These are phyloP conservation scores for Schizopygopsis malacanthus DNA, from an alignment of 2,797 vertebrate species.

Conservation along the genomic window DNA sequence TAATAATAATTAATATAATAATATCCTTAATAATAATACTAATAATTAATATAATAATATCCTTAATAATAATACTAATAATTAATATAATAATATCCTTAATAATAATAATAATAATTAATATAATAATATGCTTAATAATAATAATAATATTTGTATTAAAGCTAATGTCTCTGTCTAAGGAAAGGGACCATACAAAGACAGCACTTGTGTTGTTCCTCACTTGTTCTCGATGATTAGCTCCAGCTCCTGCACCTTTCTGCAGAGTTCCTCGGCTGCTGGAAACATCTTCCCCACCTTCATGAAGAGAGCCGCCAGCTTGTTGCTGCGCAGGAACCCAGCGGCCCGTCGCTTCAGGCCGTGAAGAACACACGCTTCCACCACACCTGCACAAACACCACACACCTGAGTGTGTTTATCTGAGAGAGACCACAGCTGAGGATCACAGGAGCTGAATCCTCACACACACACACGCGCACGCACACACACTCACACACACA, in stretches of 20 bases:
- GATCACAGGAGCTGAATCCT: constrained; percentile 6
- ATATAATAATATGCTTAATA: not conserved
- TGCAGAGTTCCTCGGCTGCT: constrained; percentile 90
- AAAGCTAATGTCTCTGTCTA: not conserved
- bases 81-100: not conserved
- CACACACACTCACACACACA: too few species aligned
- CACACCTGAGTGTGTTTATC: not conserved
- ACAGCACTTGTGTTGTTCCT: constrained; percentile 57
- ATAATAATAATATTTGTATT: not conserved
- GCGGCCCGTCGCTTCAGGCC: constrained; percentile 91
- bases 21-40: not conserved
- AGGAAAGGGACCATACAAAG: not conserved
- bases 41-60: not conserved
- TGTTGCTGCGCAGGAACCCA: constrained; percentile 96
- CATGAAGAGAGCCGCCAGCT: constrained; percentile 95
- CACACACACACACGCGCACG: too few species aligned
- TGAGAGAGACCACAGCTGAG: not conserved
- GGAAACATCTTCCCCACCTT: constrained; percentile 93
- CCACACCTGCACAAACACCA: constrained; percentile 81
- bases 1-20: not conserved
- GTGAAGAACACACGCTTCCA: constrained; percentile 91
- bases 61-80: not conserved
- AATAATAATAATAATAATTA: not conserved
- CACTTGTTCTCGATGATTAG: constrained; percentile 92
- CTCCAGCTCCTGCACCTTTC: constrained; percentile 93